Conservation (phyloP, 2,888 invertebrate species). For the Alitta virens region DNA sequence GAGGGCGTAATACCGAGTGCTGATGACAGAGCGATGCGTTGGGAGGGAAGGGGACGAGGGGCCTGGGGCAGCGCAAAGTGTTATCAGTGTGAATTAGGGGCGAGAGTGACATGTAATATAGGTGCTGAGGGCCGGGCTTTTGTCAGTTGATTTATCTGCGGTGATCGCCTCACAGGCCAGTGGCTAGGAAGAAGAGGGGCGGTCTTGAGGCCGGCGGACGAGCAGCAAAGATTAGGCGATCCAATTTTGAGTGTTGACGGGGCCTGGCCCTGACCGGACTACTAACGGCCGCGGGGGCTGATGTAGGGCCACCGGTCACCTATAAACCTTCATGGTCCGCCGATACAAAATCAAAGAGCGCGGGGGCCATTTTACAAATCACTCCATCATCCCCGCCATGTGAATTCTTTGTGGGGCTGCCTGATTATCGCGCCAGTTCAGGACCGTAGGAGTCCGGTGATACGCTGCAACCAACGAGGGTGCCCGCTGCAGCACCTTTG, state of each 20-base stretch:
- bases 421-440: constrained; percentile 13
- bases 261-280: constrained; percentile 11
- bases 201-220: not conserved
- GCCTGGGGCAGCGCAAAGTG: no score
- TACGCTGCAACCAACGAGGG: constrained; percentile 3
- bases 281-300: constrained; percentile 10
- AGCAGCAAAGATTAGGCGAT: constrained; percentile 9
- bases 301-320: constrained; percentile 11
- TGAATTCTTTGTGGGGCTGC: constrained; percentile 12
- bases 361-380: constrained; percentile 14
- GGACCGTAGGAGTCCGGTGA: constrained; percentile 3
- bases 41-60: no score
- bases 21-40: no score
- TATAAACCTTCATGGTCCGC: constrained; percentile 16
- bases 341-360: constrained; percentile 4
- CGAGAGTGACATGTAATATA: not conserved
- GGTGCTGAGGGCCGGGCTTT: constrained; percentile 1
- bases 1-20: no score
- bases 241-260: constrained; percentile 13
- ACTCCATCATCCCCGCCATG: constrained; percentile 18
- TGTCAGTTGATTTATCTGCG: constrained; percentile 13
- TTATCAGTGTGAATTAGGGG: not conserved
- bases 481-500: not conserved
- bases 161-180: constrained; percentile 9
- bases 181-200: not conserved